phyloP scores from a whole-genome alignment of 2,888 invertebrate genomes.

The Acanthococcus lagerstroemiae region DNA sequence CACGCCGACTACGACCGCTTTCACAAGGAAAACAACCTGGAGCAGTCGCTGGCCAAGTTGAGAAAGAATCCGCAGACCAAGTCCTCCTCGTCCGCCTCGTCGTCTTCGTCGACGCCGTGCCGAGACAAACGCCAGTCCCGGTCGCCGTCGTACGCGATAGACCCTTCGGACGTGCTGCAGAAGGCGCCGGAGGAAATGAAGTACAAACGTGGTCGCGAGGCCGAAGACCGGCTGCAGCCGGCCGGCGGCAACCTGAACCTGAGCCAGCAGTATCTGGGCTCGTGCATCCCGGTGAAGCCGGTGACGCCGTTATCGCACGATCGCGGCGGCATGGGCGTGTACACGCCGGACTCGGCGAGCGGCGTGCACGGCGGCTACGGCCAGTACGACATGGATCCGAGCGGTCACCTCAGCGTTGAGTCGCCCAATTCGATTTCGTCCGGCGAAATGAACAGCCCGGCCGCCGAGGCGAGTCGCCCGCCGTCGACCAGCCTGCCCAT shows the following conservation, averaged over 20 bases:
- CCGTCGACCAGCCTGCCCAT: conserved; percentile 5
- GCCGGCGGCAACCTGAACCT: not conserved
- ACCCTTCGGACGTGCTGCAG: too few species aligned
- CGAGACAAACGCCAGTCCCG: not conserved
- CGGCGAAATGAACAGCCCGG: conserved; percentile 52
- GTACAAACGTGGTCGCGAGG: conserved; percentile 1
- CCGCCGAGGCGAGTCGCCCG: not conserved
- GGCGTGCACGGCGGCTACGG: conserved; percentile 59
- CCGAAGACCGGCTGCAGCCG: not conserved
- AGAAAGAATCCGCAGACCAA: too few species aligned
- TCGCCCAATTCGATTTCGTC: conserved; percentile 76
- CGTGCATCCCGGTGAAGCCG: not conserved
- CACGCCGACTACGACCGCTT: not conserved
- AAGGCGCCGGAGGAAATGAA: conserved; percentile 8
- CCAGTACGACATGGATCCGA: conserved; percentile 73
- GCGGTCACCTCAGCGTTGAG: conserved; percentile 65
- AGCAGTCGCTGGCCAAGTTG: conserved; percentile 1
- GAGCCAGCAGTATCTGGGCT: not conserved
- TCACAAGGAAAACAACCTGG: conserved; percentile 7
- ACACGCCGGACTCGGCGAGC: conserved; percentile 72
- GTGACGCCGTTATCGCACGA: conserved; percentile 45
- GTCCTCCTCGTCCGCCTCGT: too few species aligned
- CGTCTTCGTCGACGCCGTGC: too few species aligned
- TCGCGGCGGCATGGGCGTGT: conserved; percentile 72
- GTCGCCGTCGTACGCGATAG: not conserved